Evolutionary conservation across 2,113 vertebrate species (phyloP), one percentile per base, ranked within the genome.

Genomic region (Motacilla tschutschensis): DNA sequence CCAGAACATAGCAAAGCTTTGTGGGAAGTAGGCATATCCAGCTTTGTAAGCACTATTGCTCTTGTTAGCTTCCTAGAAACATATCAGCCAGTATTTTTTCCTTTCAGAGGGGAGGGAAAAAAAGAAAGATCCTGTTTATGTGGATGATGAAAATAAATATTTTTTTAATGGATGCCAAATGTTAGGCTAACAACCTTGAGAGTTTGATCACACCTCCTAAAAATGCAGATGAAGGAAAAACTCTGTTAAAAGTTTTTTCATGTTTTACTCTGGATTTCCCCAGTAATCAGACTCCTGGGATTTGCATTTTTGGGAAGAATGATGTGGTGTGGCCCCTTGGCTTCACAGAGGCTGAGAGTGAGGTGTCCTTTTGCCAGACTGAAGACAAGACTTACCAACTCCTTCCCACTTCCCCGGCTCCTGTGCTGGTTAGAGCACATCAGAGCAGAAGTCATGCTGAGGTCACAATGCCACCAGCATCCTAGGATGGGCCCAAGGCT

Each of bases 361-460:
- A 67, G 31, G 36, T 59, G 22, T 28, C 19, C 17, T 59, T 76
- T 74, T 36, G 25, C 29, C 47, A 70, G 46, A 47, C 35, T 73
- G 53, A 76, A 60, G 38, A n/a, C 9, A 64, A 64, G 46, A 58
- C 20, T 44, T 26, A 62, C 9, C 19, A 38, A 17, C 76, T 78
- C 31, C 46, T 78, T 69, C 70, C 46, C 46, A n/a, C 21, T 78
- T 46, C 22, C 28, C n/a, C 14, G 16, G n/a, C 25, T 6, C 11
- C 40, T 50, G 33, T 0, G 0, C 38, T 54, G 21, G 21, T 38
- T 35, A 62, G 26, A 83, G n/a, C 31, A 36, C 0, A 0, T 33
- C 43, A 46, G 54, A 63, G 25, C 2, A 36, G 31, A 44, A 69
- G 25, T n/a, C 71, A 40, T 4, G 2, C 48, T 25, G 51, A 65